Evolutionary conservation across 2,113 vertebrate species (phyloP).

Genomic region (Cephalopterus ornatus): DNA sequence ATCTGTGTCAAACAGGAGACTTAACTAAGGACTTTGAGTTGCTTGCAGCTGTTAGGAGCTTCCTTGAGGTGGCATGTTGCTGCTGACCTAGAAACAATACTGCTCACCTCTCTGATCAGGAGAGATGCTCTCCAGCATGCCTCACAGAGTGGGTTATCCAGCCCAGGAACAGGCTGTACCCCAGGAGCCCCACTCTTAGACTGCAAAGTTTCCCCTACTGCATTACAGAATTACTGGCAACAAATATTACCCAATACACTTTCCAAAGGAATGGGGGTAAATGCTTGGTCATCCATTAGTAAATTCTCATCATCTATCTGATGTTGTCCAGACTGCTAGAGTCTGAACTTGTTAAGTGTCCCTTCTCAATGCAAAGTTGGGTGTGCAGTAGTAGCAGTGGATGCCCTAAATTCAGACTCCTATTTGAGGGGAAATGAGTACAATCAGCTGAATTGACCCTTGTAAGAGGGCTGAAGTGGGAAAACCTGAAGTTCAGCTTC

Average conservation of each 20-base stretch:
- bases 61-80: background rate
- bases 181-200: background rate
- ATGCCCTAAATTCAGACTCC: background rate
- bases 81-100: background rate
- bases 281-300: background rate
- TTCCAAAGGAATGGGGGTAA: fast-evolving
- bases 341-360: background rate
- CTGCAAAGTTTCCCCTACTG: background rate
- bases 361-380: background rate
- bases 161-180: background rate
- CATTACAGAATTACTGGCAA: background rate
- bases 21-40: background rate
- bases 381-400: background rate
- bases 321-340: background rate
- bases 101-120: background rate
- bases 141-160: background rate
- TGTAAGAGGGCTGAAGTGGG: background rate
- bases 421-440: background rate
- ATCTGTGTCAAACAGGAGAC: background rate
- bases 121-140: background rate
- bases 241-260: background rate
- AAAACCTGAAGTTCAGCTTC: background rate
- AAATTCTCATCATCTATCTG: background rate
- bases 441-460: background rate
- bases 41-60: fast-evolving